These are phyloP conservation scores for Ennomos erosarius DNA, from an alignment of 2,888 invertebrate species.

Conservation along the genomic window DNA sequence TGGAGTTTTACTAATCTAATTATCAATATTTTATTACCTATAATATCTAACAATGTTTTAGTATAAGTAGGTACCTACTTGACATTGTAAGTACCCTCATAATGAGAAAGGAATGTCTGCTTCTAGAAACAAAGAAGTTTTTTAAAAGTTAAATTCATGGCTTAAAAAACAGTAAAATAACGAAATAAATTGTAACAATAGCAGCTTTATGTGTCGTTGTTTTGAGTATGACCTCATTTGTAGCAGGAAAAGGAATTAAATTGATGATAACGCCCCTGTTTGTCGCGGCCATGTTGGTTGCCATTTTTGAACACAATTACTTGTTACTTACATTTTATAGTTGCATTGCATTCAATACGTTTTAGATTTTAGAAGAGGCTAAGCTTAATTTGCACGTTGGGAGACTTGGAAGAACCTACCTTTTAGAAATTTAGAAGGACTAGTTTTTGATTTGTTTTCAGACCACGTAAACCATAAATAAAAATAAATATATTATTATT, in stretches of 20 bases:
- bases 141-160: slow-evolving; percentile 1
- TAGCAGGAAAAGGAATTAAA: slow-evolving; percentile 80
- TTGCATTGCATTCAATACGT: slow-evolving; percentile 6
- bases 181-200: slow-evolving; percentile 38
- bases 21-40: too few species aligned
- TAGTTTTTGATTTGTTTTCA: too few species aligned
- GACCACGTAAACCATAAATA: too few species aligned
- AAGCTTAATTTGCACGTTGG: too few species aligned
- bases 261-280: slow-evolving; percentile 70
- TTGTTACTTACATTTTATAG: slow-evolving; percentile 30
- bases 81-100: slow-evolving; percentile 22
- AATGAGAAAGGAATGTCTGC: too few species aligned
- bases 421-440: too few species aligned
- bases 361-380: too few species aligned
- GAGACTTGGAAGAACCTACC: too few species aligned
- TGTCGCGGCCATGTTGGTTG: slow-evolving; percentile 61
- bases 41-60: too few species aligned
- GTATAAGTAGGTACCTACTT: too few species aligned
- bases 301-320: slow-evolving; percentile 47
- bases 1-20: too few species aligned
- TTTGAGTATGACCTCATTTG: slow-evolving; percentile 81
- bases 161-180: slow-evolving; percentile 37
- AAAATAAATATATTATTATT: too few species aligned
- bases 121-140: slow-evolving; percentile 5
- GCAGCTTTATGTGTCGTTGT: slow-evolving; percentile 57